Conservation (phyloP, 1,140 invertebrate species). For the Trissolcus basalis region DNA sequence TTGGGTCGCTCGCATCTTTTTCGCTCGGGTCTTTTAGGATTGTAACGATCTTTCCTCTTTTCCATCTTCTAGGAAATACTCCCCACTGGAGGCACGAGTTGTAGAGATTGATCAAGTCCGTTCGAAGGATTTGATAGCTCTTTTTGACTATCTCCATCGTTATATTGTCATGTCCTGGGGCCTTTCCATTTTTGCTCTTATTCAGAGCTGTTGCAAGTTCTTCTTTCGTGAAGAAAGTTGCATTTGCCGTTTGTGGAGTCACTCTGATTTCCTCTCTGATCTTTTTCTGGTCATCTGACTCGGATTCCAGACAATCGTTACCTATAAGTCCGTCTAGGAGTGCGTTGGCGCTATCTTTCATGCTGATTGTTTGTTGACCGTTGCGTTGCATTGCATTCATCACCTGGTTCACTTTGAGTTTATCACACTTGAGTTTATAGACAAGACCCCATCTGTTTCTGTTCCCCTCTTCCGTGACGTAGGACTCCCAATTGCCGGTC, state of each 20-base stretch:
- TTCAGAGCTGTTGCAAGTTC: neutral
- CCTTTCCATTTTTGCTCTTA: constrained; percentile 31
- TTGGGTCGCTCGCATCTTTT: constrained; percentile 65
- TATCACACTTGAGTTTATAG: constrained; percentile 25
- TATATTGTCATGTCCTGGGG: constrained; percentile 63
- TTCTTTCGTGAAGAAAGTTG: neutral
- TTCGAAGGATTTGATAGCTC: constrained; percentile 5
- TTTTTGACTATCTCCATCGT: constrained; percentile 50
- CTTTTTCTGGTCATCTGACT: neutral
- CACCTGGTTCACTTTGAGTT: constrained; percentile 1
- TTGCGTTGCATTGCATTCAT: neutral
- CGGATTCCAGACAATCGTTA: neutral
- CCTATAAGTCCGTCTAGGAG: neutral
- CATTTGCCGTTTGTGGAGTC: neutral
- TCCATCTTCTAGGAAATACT: constrained; percentile 61
- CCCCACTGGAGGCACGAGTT: constrained; percentile 55
- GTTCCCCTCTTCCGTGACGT: constrained; percentile 40
- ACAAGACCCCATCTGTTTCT: constrained; percentile 23
- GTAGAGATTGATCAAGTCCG: constrained; percentile 41
- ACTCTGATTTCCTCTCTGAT: neutral
- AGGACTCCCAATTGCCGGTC: constrained; percentile 29
- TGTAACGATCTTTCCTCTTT: constrained; percentile 51
- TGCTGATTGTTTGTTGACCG: neutral
- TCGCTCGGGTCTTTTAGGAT: constrained; percentile 65
- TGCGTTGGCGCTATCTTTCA: neutral